These are phyloP conservation scores for Chaetophractus vellerosus DNA, from an alignment of 2,797 vertebrate species.

Conservation along the genomic window DNA sequence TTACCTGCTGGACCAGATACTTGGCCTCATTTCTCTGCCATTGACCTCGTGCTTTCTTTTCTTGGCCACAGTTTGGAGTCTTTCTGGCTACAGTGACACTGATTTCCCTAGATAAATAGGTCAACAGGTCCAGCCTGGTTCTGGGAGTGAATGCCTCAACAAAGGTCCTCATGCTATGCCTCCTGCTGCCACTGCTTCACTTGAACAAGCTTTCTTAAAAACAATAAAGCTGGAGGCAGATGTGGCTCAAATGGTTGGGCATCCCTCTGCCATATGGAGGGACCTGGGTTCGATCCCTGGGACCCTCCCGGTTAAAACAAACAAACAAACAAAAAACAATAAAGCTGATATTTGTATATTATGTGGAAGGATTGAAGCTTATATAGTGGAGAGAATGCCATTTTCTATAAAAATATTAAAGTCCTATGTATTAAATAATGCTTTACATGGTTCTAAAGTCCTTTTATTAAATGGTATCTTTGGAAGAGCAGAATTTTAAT, in stretches of 20 bases:
- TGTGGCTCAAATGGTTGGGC: too few species aligned
- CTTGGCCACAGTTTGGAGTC: background rate
- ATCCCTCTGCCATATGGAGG: too few species aligned
- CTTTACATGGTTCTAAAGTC: constrained; percentile 11
- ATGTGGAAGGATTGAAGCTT: background rate
- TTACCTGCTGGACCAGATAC: background rate
- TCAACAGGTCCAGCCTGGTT: background rate
- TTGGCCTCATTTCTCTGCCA: background rate
- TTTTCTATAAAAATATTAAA: constrained; percentile 20
- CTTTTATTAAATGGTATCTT: constrained; percentile 30
- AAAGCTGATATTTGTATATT: background rate
- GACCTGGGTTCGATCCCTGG: too few species aligned
- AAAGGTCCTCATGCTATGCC: background rate
- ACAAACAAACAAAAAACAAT: too few species aligned
- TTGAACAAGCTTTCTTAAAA: background rate
- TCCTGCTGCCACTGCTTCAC: background rate
- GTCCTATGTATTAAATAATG: constrained; percentile 19
- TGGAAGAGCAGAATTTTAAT: constrained; percentile 38
- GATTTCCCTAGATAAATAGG: background rate
- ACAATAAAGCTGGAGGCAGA: background rate
- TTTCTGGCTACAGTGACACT: background rate
- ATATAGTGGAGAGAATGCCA: background rate
- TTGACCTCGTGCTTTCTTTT: constrained; percentile 33
- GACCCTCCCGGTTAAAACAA: too few species aligned
- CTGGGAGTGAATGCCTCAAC: background rate